Evolutionary conservation across 2,888 invertebrate genomes (phyloP).

Genomic region (Oscheius onirici): DNA sequence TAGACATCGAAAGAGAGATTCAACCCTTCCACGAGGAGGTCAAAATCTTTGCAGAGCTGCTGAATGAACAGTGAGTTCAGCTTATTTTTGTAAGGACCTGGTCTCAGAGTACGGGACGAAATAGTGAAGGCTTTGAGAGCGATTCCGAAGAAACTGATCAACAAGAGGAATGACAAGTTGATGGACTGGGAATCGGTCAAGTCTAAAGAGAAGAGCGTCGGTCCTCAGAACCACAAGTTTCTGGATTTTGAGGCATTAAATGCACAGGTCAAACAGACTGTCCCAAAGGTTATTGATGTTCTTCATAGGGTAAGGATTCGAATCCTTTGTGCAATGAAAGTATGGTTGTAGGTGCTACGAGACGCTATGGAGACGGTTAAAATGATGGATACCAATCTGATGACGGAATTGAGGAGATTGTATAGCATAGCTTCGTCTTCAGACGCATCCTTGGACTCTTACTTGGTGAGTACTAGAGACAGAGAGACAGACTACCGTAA

Average conservation of each 20-base stretch:
- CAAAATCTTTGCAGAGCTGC: constrained; percentile 36
- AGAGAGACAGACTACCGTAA: not conserved
- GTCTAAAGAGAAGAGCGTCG: constrained; percentile 32
- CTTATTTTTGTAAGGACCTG: not conserved
- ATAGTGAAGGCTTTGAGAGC: constrained; percentile 52
- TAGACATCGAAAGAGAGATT: constrained; percentile 40
- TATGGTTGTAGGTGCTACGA: constrained; percentile 39
- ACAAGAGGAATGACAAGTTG: constrained; percentile 67
- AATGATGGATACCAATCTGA: constrained; percentile 39
- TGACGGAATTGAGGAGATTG: constrained; percentile 33
- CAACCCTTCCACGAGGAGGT: constrained; percentile 44
- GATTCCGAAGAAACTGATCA: constrained; percentile 61
- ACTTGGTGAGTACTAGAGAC: constrained; percentile 4
- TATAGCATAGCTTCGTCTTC: constrained; percentile 39
- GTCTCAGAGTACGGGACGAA: constrained; percentile 50
- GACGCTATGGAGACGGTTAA: constrained; percentile 45
- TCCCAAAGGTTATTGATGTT: constrained; percentile 59
- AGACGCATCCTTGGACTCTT: constrained; percentile 23
- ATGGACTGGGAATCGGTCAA: constrained; percentile 66
- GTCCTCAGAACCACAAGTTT: constrained; percentile 22
- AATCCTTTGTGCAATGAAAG: not conserved
- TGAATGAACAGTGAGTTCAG: constrained; percentile 23
- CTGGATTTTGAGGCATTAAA: constrained; percentile 66
- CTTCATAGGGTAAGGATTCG: constrained; percentile 8
- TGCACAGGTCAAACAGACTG: constrained; percentile 59